phyloP scores from a whole-genome alignment of 2,113 vertebrate species.

The Vombatus ursinus region DNA sequence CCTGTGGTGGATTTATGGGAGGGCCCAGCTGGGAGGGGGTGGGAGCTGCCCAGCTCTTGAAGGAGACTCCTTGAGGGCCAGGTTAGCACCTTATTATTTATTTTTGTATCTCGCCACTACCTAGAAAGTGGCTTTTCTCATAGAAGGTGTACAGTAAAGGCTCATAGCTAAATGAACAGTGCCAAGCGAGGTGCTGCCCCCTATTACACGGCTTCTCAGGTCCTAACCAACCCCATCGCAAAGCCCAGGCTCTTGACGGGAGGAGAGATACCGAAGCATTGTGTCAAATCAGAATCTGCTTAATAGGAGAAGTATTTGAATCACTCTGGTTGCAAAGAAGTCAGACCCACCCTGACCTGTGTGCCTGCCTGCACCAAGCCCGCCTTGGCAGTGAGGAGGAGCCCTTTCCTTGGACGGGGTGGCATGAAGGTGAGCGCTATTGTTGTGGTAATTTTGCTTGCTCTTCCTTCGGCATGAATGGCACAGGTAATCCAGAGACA shows the following conservation, averaged over 20 bases:
- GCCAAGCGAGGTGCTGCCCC: too few relatives aligned
- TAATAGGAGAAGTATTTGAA: not conserved
- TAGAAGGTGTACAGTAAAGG: too few relatives aligned
- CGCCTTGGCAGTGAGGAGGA: not conserved
- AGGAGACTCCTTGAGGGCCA: not conserved
- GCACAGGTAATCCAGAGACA: slow-evolving; percentile 25
- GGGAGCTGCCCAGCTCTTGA: not conserved
- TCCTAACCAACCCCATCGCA: too few relatives aligned
- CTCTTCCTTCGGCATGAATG: not conserved
- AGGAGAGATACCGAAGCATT: not conserved
- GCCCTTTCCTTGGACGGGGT: too few relatives aligned
- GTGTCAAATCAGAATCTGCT: not conserved
- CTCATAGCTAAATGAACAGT: too few relatives aligned
- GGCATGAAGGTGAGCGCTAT: not conserved
- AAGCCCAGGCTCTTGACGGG: not conserved
- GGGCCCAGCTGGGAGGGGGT: not conserved
- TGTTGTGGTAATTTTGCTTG: not conserved
- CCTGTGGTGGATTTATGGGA: not conserved
- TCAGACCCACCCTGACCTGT: not conserved
- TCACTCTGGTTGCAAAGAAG: not conserved
- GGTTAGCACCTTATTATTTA: too few relatives aligned
- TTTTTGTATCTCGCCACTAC: too few relatives aligned
- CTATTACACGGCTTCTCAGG: too few relatives aligned
- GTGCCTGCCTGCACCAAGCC: not conserved
- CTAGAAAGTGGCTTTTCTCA: too few relatives aligned